These are phyloP conservation scores for Nebria brevicollis DNA, from an alignment of 2,888 invertebrate species.

Conservation along the genomic window DNA sequence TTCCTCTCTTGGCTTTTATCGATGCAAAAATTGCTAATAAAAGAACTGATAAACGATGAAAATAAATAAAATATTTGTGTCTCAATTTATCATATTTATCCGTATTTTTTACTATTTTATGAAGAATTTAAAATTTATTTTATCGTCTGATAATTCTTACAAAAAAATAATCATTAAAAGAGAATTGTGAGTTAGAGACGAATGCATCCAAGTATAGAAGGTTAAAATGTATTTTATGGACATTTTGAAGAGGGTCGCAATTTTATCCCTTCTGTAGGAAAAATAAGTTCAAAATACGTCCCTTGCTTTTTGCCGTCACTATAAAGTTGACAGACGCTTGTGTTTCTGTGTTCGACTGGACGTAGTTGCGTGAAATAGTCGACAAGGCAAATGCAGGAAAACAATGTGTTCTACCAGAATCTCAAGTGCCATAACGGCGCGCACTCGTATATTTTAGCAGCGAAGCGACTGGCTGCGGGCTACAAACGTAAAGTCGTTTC, in stretches of 20 bases:
- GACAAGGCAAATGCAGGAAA: constrained; percentile 13
- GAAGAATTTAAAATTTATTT: no score
- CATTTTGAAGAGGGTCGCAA: constrained; percentile 13
- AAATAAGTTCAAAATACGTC: neutral
- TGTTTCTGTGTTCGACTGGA: neutral
- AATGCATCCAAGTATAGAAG: neutral
- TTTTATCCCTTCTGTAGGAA: constrained; percentile 8
- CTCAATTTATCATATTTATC: neutral
- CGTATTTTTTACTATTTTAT: neutral
- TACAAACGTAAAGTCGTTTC: neutral
- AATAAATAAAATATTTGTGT: constrained; percentile 4
- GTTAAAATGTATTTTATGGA: neutral
- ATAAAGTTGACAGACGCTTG: neutral
- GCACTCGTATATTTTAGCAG: constrained; percentile 23
- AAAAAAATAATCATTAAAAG: no score
- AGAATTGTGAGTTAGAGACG: no score
- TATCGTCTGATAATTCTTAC: no score
- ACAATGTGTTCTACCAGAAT: constrained; percentile 30
- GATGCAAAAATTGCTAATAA: constrained; percentile 8
- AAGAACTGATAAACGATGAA: neutral
- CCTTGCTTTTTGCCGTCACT: neutral
- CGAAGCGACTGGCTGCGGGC: constrained; percentile 10
- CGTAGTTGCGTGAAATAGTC: constrained; percentile 12
- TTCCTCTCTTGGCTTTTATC: neutral
- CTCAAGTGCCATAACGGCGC: constrained; percentile 30